These are phyloP conservation scores for Rhagoletis zephyria DNA, from an alignment of 1,140 invertebrate species.

Conservation along the genomic window DNA sequence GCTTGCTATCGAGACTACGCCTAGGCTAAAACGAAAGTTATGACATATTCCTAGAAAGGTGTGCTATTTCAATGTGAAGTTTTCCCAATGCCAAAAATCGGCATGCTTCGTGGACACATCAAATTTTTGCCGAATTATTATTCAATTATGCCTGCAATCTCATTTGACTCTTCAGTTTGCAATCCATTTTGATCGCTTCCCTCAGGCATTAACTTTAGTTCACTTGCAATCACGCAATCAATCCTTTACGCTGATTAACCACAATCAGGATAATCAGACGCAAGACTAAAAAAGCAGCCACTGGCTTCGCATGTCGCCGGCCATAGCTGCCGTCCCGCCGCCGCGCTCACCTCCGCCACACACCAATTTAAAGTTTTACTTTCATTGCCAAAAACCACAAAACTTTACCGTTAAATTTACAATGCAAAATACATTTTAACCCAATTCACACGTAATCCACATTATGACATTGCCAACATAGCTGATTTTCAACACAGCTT, in stretches of 20 bases:
- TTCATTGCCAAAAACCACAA: conserved; percentile 45
- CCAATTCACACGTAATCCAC: conserved; percentile 50
- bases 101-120: no score
- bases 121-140: no score
- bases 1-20: no score
- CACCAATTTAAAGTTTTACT: background rate
- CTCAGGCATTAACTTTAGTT: background rate
- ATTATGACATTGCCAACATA: conserved; percentile 49
- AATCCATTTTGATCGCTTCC: background rate
- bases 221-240: background rate
- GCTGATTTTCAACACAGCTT: conserved; percentile 38
- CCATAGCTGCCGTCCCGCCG: background rate
- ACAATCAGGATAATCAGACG: conserved; percentile 28
- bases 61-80: no score
- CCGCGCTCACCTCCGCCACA: background rate
- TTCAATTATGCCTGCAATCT: background rate
- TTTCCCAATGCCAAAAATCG: no score
- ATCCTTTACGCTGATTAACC: background rate
- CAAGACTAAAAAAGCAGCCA: background rate
- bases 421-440: conserved; percentile 35
- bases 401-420: conserved; percentile 27
- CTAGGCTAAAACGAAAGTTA: no score
- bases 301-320: background rate
- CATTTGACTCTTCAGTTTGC: background rate
- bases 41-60: no score